A percentile compares a stretch with the other conserved stretches of the same genome.
Conservation (phyloP, 2,888 invertebrate species). For the Stegophylla sp. region DNA sequence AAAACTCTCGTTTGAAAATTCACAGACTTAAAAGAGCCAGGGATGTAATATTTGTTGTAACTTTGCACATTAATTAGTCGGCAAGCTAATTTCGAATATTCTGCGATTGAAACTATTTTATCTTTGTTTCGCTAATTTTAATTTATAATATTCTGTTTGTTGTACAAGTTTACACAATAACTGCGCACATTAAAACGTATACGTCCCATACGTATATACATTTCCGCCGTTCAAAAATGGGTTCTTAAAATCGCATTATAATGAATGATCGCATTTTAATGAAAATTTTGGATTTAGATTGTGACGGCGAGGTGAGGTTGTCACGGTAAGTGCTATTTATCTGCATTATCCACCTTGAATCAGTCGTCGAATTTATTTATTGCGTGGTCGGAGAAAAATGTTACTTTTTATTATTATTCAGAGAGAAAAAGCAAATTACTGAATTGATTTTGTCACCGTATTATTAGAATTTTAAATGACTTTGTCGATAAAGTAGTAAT, state of each 20-base stretch:
- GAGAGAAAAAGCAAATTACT: neutral
- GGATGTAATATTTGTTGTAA: constrained; percentile 12
- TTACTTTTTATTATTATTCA: neutral
- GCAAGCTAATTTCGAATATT: constrained; percentile 12
- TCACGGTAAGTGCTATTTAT: no score
- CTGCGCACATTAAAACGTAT: neutral
- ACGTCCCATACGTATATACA: neutral
- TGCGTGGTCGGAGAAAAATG: no score
- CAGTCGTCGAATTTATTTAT: no score
- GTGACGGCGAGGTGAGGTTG: no score
- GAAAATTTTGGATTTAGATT: no score
- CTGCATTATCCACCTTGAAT: no score
- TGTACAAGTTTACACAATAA: neutral
- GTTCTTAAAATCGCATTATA: neutral
- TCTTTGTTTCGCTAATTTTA: constrained; percentile 27
- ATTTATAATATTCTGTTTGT: constrained; percentile 3
- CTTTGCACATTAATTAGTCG: constrained; percentile 23
- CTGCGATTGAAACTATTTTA: constrained; percentile 10
- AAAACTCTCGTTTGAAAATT: constrained; percentile 20
- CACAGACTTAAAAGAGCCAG: neutral
- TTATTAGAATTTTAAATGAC: neutral
- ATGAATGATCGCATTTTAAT: no score
- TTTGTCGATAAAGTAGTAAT: no score
- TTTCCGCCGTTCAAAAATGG: neutral
- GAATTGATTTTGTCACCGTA: neutral